phyloP scores from a whole-genome alignment of 1,140 invertebrate genomes.

The Helicoverpa zea region DNA sequence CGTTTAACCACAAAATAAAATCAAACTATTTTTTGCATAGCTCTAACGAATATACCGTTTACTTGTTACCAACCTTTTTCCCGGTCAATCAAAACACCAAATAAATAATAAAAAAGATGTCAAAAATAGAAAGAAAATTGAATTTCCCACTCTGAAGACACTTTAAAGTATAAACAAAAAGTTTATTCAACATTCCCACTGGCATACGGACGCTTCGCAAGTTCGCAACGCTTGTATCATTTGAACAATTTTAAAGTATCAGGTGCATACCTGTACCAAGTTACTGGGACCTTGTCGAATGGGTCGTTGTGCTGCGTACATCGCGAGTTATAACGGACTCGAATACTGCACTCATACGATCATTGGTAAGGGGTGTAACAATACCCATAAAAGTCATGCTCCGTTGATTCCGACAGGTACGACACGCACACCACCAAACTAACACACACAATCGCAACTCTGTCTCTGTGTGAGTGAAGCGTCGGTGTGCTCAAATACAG shows the following conservation, averaged over 20 bases:
- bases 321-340: constrained; percentile 23
- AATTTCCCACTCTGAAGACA: too few relatives aligned
- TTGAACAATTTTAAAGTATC: constrained; percentile 40
- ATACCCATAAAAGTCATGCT: constrained; percentile 61
- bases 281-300: neutral
- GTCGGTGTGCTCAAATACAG: constrained; percentile 56
- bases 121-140: too few relatives aligned
- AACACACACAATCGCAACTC: constrained; percentile 33
- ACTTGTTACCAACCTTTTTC: too few relatives aligned
- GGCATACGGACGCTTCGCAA: neutral
- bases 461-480: constrained; percentile 37
- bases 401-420: constrained; percentile 67
- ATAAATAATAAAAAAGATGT: too few relatives aligned
- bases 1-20: too few relatives aligned
- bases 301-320: constrained; percentile 12
- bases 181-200: neutral
- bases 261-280: constrained; percentile 28
- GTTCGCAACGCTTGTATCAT: constrained; percentile 12
- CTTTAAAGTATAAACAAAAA: neutral
- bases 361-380: constrained; percentile 72
- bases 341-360: constrained; percentile 56
- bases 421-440: constrained; percentile 50
- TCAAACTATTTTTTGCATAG: too few relatives aligned
- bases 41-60: too few relatives aligned
- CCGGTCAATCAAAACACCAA: too few relatives aligned